Evolutionary conservation across 2,797 vertebrate species (phyloP).

Genomic region (Tinamus major): DNA sequence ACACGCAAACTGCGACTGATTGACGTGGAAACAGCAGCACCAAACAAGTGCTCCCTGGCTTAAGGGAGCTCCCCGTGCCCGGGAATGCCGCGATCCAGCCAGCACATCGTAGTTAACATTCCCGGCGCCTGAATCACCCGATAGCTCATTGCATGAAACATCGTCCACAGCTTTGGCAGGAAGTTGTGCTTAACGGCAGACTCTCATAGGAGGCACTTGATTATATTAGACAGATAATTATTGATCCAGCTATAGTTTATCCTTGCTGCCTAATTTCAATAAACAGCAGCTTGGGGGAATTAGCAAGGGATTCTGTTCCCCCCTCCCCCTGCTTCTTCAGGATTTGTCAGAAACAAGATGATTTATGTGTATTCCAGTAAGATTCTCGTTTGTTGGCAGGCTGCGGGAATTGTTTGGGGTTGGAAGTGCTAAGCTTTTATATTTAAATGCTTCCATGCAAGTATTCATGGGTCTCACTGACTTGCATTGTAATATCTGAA

Average conservation of each 20-base stretch:
- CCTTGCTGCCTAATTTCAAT: slow-evolving; percentile 83
- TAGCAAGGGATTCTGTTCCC: slow-evolving; percentile 68
- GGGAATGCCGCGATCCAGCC: fast-evolving
- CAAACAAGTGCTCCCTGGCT: fast-evolving
- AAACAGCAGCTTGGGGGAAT: slow-evolving; percentile 80
- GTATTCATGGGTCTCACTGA: slow-evolving; percentile 45
- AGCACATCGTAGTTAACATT: background rate
- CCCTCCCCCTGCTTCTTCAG: slow-evolving; percentile 59
- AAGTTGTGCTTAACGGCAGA: slow-evolving; percentile 27
- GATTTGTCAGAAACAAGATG: slow-evolving; percentile 77
- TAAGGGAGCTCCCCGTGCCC: background rate
- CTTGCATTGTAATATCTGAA: slow-evolving; percentile 68
- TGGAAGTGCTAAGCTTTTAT: slow-evolving; percentile 33
- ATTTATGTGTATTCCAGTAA: slow-evolving; percentile 78
- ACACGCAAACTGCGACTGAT: fast-evolving
- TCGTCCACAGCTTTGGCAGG: background rate
- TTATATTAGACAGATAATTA: slow-evolving; percentile 81
- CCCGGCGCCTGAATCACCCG: background rate
- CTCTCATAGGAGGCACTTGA: slow-evolving; percentile 73
- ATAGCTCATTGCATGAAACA: slow-evolving; percentile 1
- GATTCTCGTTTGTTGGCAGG: slow-evolving; percentile 73
- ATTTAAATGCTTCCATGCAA: slow-evolving; percentile 6
- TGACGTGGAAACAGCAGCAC: background rate
- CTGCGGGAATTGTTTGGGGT: slow-evolving; percentile 15
- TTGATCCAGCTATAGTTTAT: slow-evolving; percentile 76